These are phyloP conservation scores for Girardia tigrina DNA, from an alignment of 2,888 invertebrate genomes.

Conservation along the genomic window DNA sequence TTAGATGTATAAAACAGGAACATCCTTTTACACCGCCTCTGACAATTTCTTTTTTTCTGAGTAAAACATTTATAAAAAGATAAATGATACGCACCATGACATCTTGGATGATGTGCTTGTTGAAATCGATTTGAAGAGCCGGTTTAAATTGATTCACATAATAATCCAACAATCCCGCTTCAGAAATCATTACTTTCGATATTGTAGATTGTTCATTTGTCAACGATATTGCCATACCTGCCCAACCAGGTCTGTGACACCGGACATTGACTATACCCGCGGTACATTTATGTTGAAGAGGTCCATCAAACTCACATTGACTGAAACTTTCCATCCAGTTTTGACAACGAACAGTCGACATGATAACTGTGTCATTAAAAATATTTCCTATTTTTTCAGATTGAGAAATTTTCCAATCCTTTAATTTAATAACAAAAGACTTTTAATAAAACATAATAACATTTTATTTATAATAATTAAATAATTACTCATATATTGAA, in stretches of 20 bases:
- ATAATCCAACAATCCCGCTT: constrained; percentile 82
- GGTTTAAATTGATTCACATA: constrained; percentile 59
- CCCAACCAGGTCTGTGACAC: constrained; percentile 82
- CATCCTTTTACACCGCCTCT: too few relatives aligned
- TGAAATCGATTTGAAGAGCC: constrained; percentile 56
- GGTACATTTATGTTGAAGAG: neutral
- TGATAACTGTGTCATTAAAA: neutral
- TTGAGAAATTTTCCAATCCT: neutral
- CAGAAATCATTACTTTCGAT: constrained; percentile 72
- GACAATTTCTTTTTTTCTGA: too few relatives aligned
- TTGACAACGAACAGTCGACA: constrained; percentile 28
- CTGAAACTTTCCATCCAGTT: neutral
- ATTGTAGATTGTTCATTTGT: constrained; percentile 71
- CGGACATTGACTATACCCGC: constrained; percentile 65
- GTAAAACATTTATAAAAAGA: too few relatives aligned
- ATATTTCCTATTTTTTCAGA: neutral
- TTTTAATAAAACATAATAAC: too few relatives aligned
- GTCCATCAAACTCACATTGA: neutral
- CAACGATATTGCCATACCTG: constrained; percentile 75
- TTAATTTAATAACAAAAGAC: too few relatives aligned
- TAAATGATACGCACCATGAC: constrained; percentile 25
- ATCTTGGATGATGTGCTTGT: constrained; percentile 51
- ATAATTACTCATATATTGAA: too few relatives aligned
- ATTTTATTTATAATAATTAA: too few relatives aligned
- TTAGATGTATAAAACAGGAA: too few relatives aligned